Conservation (phyloP, 2,888 invertebrate genomes). For the Omphaloscelis lunosa region DNA sequence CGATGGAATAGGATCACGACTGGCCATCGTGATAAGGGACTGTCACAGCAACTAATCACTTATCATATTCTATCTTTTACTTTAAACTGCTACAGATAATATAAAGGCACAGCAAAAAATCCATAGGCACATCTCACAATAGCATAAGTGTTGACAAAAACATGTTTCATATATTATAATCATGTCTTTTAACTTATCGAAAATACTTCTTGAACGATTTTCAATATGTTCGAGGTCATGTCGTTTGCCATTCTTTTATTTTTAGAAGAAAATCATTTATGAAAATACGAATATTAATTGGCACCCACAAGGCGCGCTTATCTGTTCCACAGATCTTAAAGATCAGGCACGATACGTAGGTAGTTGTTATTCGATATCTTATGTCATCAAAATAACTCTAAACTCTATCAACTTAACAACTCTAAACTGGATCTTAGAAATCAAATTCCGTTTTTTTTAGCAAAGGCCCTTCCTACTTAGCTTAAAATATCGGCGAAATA, state of each 20-base stretch:
- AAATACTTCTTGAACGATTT: not conserved
- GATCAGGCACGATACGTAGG: not conserved
- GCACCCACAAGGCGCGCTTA: not conserved
- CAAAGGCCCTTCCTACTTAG: not conserved
- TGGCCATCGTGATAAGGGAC: not conserved
- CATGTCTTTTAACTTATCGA: not conserved
- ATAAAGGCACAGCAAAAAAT: not conserved
- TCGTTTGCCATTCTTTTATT: not conserved
- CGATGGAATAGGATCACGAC: not conserved
- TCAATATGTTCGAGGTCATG: not conserved
- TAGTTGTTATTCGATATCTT: not conserved
- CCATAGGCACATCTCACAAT: not conserved
- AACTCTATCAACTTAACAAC: not conserved
- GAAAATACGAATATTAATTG: not conserved
- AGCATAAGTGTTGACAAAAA: not conserved
- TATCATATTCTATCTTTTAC: not conserved
- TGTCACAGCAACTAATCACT: not conserved
- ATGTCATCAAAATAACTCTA: not conserved
- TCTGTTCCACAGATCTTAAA: constrained; percentile 9
- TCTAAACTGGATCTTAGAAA: not conserved
- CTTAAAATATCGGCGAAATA: not conserved
- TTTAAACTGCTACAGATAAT: not conserved
- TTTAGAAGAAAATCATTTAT: not conserved
- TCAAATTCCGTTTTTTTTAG: not conserved
- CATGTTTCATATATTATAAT: not conserved